Conservation (phyloP, 2,888 invertebrate genomes). For the Odontocerum albicorne region DNA sequence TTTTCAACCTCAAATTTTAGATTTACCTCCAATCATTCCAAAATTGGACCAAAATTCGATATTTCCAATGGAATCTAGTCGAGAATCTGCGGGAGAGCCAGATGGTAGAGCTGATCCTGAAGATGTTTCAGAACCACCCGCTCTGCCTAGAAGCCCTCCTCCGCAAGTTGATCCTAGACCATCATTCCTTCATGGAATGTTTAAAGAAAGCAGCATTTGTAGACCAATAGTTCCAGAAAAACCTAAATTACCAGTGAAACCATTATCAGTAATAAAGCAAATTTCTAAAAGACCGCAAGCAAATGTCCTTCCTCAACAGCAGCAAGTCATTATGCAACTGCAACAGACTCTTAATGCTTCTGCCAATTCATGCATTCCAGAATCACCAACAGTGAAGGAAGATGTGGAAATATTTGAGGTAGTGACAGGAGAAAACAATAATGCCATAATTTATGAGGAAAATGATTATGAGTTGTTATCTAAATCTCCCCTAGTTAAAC, state of each 20-base stretch:
- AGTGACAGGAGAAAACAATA: slow-evolving; percentile 19
- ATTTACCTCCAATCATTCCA: slow-evolving; percentile 53
- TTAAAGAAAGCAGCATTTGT: slow-evolving; percentile 50
- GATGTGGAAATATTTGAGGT: slow-evolving; percentile 42
- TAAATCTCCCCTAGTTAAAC: slow-evolving; percentile 57
- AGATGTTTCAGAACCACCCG: slow-evolving; percentile 67
- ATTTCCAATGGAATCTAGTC: slow-evolving; percentile 63
- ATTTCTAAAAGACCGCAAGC: slow-evolving; percentile 42
- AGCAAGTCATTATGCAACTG: slow-evolving; percentile 57
- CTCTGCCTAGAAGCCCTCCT: slow-evolving; percentile 70
- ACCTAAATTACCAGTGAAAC: slow-evolving; percentile 63
- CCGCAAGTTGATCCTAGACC: slow-evolving; percentile 58
- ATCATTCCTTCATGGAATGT: slow-evolving; percentile 72
- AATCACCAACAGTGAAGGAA: slow-evolving; percentile 46
- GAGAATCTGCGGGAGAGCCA: slow-evolving; percentile 82
- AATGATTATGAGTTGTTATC: slow-evolving; percentile 38
- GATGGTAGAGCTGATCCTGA: slow-evolving; percentile 87
- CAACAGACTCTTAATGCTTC: slow-evolving; percentile 50
- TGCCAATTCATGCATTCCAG: slow-evolving; percentile 36
- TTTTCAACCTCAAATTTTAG: slow-evolving; percentile 44
- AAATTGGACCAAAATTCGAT: slow-evolving; percentile 48
- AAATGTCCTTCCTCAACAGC: slow-evolving; percentile 43
- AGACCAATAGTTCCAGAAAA: slow-evolving; percentile 74
- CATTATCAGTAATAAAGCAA: slow-evolving; percentile 57
- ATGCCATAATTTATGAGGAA: slow-evolving; percentile 20